Evolutionary conservation across 2,888 invertebrate species (phyloP), one percentile per base, ranked within the genome.

Genomic region (Cynaeus angustus): DNA sequence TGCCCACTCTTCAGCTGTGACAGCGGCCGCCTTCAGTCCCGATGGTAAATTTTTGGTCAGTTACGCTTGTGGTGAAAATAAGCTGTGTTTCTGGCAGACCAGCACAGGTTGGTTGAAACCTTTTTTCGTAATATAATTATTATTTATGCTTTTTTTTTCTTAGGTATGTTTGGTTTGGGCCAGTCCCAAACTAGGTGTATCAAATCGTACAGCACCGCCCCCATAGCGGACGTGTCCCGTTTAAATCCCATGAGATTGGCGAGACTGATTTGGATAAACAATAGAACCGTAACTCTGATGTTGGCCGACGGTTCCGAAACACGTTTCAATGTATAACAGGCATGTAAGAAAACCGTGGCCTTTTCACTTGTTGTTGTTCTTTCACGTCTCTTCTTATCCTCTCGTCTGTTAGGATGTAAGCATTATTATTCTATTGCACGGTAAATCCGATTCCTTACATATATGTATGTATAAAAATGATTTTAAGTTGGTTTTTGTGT

Each of bases 81-180:
- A 96, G 75, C 90, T 99, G 61, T 96, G 95, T 76, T 99, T 99
- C 87, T 99, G 99, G 99, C 99, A 99, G 91, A 98, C 97, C 75
- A 91, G 91, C 70, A 90, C 96, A 83, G 94, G 96, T 92, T 78
- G 85, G 86, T 70, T 1, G 12, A 9, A 33, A 1, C 7, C 1
- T 33, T 4, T 33, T 33, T 33, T 4, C n/a, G 7, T 21, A 4
- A 21, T 21, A 21, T 3, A 21, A 21, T 21, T 21, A 21, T 3
- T n/a, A n/a, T n/a, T n/a, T n/a, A 5, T 28, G 28, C 28, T 28
- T 46, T 48, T 48, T 26, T 26, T 2, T 7, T 30, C 6, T 41
- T 13, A 90, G 95, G 96, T 59, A 94, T 99, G 92, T 98, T 99
- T 87, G 99, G 98, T 0, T 88, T 99, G 79, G 99, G 99, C 10